Percentiles rank a stretch among this genome's conserved stretches.
Evolutionary conservation across 2,797 vertebrate species (phyloP).

Genomic region (Malacoraja senta): DNA sequence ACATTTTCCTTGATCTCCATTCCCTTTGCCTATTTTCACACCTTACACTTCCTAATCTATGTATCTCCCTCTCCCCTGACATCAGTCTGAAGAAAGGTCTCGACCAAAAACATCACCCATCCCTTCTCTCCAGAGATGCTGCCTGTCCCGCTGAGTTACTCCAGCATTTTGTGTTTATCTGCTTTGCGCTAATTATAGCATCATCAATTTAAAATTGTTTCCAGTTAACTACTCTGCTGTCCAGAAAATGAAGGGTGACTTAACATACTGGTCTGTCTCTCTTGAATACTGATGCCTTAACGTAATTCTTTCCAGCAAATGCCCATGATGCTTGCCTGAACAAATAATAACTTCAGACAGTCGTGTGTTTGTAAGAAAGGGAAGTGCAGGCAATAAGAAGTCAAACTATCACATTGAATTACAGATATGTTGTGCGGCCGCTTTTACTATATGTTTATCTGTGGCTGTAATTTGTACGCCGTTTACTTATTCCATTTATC

Average conservation of each 20-base stretch:
- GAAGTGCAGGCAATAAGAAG: neutral
- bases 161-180: too few species aligned
- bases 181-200: neutral
- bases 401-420: neutral
- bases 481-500: neutral
- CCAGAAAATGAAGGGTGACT: neutral
- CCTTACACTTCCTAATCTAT: too few species aligned
- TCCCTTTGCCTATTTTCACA: too few species aligned
- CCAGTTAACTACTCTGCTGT: neutral
- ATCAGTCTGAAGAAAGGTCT: too few species aligned
- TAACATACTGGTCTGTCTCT: neutral
- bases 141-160: too few species aligned
- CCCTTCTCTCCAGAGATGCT: too few species aligned
- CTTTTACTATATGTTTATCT: neutral
- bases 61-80: too few species aligned
- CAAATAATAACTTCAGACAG: neutral
- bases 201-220: neutral
- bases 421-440: neutral
- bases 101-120: too few species aligned
- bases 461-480: neutral
- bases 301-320: neutral
- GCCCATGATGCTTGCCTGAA: neutral
- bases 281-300: neutral
- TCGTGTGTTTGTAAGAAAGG: neutral
- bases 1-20: too few species aligned